Evolutionary conservation across 1,140 invertebrate genomes (phyloP).

Genomic region (Caenorhabditis tropicalis): DNA sequence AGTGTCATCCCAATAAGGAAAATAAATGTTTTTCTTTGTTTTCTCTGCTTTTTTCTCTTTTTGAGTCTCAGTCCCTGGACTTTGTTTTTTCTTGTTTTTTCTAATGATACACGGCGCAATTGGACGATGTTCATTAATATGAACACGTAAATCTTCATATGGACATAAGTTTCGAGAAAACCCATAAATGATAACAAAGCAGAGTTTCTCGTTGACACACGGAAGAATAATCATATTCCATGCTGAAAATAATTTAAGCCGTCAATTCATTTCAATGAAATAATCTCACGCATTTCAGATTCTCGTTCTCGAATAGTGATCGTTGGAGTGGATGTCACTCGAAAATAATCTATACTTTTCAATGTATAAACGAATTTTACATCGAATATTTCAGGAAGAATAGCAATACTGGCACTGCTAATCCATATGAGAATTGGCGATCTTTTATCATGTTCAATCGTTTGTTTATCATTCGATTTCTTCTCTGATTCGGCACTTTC

Average conservation of each 20-base stretch:
- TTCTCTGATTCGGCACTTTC: not conserved
- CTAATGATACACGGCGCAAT: not conserved
- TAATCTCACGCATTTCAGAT: not conserved
- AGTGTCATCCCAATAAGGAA: not conserved
- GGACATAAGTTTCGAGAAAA: not conserved
- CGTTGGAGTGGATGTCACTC: not conserved
- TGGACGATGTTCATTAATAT: not conserved
- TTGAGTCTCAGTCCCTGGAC: not conserved
- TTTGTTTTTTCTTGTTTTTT: not conserved
- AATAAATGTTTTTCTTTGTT: not conserved
- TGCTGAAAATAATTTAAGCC: not conserved
- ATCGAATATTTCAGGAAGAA: not conserved
- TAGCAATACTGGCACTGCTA: not conserved
- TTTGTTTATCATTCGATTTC: not conserved
- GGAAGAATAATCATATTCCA: constrained; percentile 1
- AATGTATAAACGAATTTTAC: not conserved
- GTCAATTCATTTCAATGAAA: not conserved
- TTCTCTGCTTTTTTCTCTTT: not conserved
- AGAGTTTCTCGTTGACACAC: not conserved
- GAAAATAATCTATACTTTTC: not conserved
- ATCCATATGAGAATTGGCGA: constrained; percentile 1
- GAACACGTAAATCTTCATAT: not conserved
- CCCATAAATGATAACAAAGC: not conserved
- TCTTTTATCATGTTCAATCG: not conserved
- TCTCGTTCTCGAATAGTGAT: not conserved